Base-by-base conservation (phyloP, 2,113 vertebrate genomes). In the Anolis carolinensis region DNA sequence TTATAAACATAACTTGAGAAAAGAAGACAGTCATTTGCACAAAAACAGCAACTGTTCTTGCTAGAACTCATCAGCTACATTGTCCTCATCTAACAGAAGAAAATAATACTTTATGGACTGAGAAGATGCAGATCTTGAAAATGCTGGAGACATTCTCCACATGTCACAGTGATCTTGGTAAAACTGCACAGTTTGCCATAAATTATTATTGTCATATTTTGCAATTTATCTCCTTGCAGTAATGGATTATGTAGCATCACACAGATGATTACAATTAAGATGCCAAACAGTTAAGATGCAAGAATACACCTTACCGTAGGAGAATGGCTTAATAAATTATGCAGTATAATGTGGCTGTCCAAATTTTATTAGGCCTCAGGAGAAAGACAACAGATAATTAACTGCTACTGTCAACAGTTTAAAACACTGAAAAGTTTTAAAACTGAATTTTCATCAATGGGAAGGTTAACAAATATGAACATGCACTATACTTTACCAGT, bases 1-100 rank as follows among this genome's bases (percentile, higher is more conserved):
- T 86, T 78, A 85, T 73, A 67, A 87, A 65, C 5, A 34, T 34
- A 78, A 73, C 32, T 20, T 39, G 39, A 79, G 79, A 48, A 87
- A 86, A 67, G 25, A 77, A 81, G 63, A 14, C 27, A 63, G 52
- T 79, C 16, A 70, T 32, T 71, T 71, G 79, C 85, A 85, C 0
- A 0, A 67, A 9, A 13, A 65, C 4, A 44, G 36, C 65, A 89
- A 92, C 90, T 83, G 70, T 52, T 11, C 92, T 90, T 92, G 92
- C 86, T 89, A 81, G 44, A n/a, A 90, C 70, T 86, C 62, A 48
- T 83, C 23, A 70, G 32, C 84, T 0, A 0, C 34, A 76, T 81
- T 68, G 71, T 82, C 79, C 86, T n/a, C 16, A 3, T 72, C 23
- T 84, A 75, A 2, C 36, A 70, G 76, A 79, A 80, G 86, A 39